Conservation (phyloP, 2,113 vertebrate species). For the Grus americana region DNA sequence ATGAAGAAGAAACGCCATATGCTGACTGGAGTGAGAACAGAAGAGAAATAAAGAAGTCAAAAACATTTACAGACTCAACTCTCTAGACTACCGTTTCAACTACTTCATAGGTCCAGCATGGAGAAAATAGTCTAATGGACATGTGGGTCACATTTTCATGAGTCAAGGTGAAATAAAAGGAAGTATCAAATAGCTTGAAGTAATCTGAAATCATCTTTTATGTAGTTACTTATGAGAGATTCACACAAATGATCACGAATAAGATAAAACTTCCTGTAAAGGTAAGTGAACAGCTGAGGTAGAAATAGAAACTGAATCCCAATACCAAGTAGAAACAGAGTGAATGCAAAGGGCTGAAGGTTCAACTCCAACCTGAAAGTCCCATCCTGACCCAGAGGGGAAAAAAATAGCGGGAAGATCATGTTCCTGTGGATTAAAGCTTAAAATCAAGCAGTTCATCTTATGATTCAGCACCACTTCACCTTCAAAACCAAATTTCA, state of each 20-base stretch:
- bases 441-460: not conserved
- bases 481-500: not conserved
- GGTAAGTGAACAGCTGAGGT: not conserved
- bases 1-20: not conserved
- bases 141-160: not conserved
- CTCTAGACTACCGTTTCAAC: not conserved
- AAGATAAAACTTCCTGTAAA: not conserved
- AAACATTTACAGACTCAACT: not conserved
- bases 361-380: not conserved
- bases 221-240: not conserved
- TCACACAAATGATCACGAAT: not conserved
- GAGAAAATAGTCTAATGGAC: not conserved
- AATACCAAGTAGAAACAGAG: not conserved
- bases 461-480: not conserved
- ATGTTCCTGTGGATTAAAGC: not conserved
- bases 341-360: not conserved
- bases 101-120: not conserved
- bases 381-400: accelerated
- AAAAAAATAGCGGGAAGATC: not conserved
- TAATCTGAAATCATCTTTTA: not conserved
- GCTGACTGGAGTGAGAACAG: not conserved
- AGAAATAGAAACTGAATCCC: not conserved
- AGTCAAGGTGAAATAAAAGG: not conserved
- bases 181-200: not conserved
- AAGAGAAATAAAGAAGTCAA: not conserved